Percentiles rank a stretch among this genome's conserved stretches.
Conservation (phyloP, 2,888 invertebrate genomes). For the Caenorhabditis panamensis region DNA sequence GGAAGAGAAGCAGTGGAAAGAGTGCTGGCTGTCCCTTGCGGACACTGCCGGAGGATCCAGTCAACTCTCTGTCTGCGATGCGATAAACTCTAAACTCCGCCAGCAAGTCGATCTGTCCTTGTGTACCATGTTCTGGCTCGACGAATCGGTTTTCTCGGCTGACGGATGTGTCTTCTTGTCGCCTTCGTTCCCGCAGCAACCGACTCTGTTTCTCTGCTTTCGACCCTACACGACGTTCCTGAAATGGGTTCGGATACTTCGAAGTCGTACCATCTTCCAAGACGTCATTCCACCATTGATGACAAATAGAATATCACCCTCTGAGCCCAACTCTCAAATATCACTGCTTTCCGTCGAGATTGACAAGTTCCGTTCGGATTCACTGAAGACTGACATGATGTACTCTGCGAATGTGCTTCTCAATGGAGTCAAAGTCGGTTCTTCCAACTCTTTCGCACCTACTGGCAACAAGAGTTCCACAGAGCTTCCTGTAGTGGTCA, state of each 20-base stretch:
- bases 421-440: constrained; percentile 61
- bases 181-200: constrained; percentile 38
- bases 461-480: constrained; percentile 44
- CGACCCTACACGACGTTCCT: constrained; percentile 52
- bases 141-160: constrained; percentile 65
- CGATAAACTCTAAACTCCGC: constrained; percentile 42
- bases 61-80: constrained; percentile 45
- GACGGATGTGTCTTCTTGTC: constrained; percentile 67
- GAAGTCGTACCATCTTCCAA: constrained; percentile 54
- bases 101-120: constrained; percentile 53
- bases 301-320: constrained; percentile 25
- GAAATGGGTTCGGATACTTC: constrained; percentile 55
- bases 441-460: constrained; percentile 44
- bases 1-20: constrained; percentile 70
- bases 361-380: constrained; percentile 62
- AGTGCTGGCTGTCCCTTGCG: constrained; percentile 56
- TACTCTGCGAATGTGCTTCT: constrained; percentile 59
- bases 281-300: constrained; percentile 48
- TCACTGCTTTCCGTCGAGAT: constrained; percentile 54
- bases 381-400: constrained; percentile 50
- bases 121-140: constrained; percentile 64
- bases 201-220: constrained; percentile 52
- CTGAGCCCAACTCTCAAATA: constrained; percentile 48
- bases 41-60: constrained; percentile 41
- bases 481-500: constrained; percentile 55